A percentile compares a stretch with the other conserved stretches of the same genome.
These are phyloP conservation scores for Rhinogobius similis DNA, from an alignment of 2,113 vertebrate genomes.

Conservation along the genomic window DNA sequence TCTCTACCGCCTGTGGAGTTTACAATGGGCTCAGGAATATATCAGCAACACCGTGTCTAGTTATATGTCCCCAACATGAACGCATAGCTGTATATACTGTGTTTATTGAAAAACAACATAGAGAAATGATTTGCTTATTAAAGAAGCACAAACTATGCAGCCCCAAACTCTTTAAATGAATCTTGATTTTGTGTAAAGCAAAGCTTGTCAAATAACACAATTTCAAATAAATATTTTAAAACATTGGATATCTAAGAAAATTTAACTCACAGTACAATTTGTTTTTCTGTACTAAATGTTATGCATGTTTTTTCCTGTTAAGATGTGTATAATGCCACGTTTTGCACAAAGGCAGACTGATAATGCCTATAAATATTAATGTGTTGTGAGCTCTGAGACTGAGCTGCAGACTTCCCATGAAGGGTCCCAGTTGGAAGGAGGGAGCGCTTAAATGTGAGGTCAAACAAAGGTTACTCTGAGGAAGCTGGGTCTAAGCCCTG, in stretches of 20 bases:
- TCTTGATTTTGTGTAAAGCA: too few species aligned
- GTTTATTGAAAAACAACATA: neutral
- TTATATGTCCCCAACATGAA: conserved; percentile 5
- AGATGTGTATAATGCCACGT: conserved; percentile 2
- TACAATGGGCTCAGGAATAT: conserved; percentile 37
- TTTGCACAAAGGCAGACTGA: conserved; percentile 26
- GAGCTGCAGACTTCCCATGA: conserved; percentile 29
- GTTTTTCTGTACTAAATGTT: neutral
- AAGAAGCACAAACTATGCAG: neutral
- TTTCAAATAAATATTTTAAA: neutral
- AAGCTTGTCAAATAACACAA: neutral
- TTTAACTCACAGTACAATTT: neutral
- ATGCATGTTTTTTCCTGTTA: neutral
- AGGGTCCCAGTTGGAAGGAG: conserved; percentile 17
- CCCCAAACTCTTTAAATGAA: too few species aligned
- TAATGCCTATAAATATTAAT: conserved; percentile 71
- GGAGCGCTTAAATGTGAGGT: conserved; percentile 61
- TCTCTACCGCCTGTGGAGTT: conserved; percentile 26
- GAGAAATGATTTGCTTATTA: neutral
- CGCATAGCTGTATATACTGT: conserved; percentile 7
- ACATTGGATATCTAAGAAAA: neutral
- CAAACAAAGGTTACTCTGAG: conserved; percentile 62
- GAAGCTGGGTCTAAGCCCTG: conserved; percentile 46
- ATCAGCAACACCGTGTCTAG: conserved; percentile 3
- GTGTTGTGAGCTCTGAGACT: conserved; percentile 40